A percentile compares a stretch with the other conserved stretches of the same genome.
These are phyloP conservation scores for Meles meles DNA, from an alignment of 2,113 vertebrate species.

Conservation along the genomic window DNA sequence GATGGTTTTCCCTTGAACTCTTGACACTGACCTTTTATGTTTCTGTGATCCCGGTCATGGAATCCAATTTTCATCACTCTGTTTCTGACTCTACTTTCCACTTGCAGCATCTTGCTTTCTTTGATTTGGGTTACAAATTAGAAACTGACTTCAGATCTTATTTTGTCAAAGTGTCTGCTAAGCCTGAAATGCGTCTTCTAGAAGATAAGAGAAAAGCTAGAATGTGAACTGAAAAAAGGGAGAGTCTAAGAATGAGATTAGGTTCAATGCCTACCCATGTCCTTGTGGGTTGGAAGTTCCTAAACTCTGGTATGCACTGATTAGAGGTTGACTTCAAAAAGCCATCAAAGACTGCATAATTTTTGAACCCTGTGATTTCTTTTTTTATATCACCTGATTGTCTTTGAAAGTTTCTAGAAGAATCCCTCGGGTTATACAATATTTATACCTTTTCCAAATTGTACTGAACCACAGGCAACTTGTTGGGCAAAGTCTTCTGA, in stretches of 20 bases:
- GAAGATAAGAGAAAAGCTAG: neutral
- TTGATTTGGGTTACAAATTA: neutral
- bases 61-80: neutral
- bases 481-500: neutral
- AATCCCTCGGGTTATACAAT: neutral
- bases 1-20: neutral
- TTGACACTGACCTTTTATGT: neutral
- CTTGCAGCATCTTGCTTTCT: neutral
- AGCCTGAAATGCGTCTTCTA: neutral
- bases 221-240: neutral
- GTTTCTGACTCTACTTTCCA: neutral
- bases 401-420: conserved; percentile 22
- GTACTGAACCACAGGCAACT: neutral
- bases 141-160: neutral
- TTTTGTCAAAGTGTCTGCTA: neutral
- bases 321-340: neutral
- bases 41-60: neutral
- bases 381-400: neutral
- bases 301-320: neutral
- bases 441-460: neutral
- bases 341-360: neutral
- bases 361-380: neutral
- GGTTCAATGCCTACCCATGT: neutral
- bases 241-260: neutral
- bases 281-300: neutral